These are phyloP conservation scores for Phalacrocorax pelagicus DNA, from an alignment of 2,113 vertebrate genomes.

Conservation along the genomic window DNA sequence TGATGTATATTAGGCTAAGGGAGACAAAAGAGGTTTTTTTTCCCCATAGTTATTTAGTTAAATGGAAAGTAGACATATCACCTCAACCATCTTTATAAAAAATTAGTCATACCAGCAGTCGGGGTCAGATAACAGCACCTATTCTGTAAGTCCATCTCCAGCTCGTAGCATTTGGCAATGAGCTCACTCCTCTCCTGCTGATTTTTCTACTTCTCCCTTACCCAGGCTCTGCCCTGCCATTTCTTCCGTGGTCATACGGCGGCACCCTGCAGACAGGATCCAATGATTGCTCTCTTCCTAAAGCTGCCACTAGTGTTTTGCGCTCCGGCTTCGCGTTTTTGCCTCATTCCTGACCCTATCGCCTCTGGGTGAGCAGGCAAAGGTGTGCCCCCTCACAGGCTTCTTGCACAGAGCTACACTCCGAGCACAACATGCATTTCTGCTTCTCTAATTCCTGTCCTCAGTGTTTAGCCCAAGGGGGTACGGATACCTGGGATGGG, in stretches of 20 bases:
- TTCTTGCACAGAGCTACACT: not conserved
- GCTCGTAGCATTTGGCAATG: not conserved
- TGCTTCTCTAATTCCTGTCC: not conserved
- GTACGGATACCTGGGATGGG: not conserved
- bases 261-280: not conserved
- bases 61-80: not conserved
- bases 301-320: not conserved
- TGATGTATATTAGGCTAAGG: not conserved
- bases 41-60: not conserved
- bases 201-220: not conserved
- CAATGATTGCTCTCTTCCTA: rapidly evolving
- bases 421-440: not conserved
- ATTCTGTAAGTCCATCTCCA: not conserved
- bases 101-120: not conserved
- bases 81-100: not conserved
- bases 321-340: not conserved
- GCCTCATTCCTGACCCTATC: not conserved
- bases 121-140: not conserved
- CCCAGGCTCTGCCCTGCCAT: not conserved
- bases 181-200: not conserved
- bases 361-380: not conserved
- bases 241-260: not conserved
- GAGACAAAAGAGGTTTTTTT: not conserved
- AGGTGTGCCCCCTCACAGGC: not conserved
- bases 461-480: not conserved